A percentile compares a stretch with the other conserved stretches of the same genome.
Conservation (phyloP, 2,113 vertebrate species). For the Tylochromis polylepis region DNA sequence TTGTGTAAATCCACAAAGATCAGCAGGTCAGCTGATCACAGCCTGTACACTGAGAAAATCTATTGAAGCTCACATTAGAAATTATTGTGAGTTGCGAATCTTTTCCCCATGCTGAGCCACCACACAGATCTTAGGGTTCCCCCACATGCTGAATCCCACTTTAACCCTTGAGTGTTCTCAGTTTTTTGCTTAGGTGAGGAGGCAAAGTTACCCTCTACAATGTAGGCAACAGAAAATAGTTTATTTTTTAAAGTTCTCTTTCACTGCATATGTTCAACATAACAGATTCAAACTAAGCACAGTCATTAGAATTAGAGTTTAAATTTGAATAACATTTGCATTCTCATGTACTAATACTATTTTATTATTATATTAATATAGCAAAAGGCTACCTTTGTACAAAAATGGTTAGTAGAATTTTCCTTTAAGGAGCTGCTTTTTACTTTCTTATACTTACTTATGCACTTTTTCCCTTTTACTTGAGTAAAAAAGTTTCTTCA, state of each 20-base stretch:
- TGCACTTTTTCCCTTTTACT: not conserved
- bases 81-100: not conserved
- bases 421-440: not conserved
- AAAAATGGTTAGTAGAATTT: not conserved
- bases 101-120: not conserved
- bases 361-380: not conserved
- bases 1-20: not conserved
- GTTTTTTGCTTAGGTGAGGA: not conserved
- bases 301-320: not conserved
- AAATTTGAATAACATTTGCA: not conserved
- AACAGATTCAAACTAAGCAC: too few species aligned
- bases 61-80: not conserved
- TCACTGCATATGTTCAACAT: not conserved
- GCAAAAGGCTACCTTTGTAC: not conserved
- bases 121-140: not conserved
- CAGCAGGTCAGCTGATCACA: not conserved
- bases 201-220: not conserved
- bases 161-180: not conserved
- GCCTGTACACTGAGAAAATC: too few species aligned
- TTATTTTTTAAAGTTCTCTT: not conserved
- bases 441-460: not conserved
- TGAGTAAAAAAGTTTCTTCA: not conserved
- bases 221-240: not conserved
- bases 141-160: not conserved
- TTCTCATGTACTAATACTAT: not conserved